Conservation (phyloP, 1,140 invertebrate species). For the Drosophila cardini region DNA sequence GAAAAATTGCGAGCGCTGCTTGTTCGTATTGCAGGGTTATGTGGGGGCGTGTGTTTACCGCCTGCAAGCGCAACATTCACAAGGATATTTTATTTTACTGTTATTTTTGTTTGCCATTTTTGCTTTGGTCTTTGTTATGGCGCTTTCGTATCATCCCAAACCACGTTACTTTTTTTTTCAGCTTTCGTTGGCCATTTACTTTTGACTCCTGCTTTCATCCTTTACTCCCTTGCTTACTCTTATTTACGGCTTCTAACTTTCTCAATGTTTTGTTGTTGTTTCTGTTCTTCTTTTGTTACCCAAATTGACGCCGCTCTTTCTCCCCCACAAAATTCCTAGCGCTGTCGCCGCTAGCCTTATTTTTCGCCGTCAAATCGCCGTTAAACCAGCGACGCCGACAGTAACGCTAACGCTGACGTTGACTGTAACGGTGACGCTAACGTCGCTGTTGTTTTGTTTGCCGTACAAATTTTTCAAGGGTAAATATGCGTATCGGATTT, state of each 20-base stretch:
- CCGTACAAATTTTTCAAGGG: constrained; percentile 63
- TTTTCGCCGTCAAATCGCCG: constrained; percentile 39
- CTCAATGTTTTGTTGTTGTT: constrained; percentile 16
- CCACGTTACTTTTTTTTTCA: not conserved
- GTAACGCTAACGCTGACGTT: constrained; percentile 2
- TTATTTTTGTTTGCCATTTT: constrained; percentile 52
- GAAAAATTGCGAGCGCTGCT: constrained; percentile 45
- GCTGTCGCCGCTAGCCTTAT: constrained; percentile 1
- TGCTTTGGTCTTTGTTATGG: constrained; percentile 41
- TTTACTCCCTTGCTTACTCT: constrained; percentile 51
- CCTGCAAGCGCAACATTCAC: constrained; percentile 72
- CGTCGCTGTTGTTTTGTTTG: constrained; percentile 21
- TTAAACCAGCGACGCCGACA: constrained; percentile 3
- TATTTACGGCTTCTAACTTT: constrained; percentile 16
- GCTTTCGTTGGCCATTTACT: constrained; percentile 41
- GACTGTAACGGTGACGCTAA: not conserved
- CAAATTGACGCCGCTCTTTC: constrained; percentile 14
- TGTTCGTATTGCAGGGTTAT: constrained; percentile 28
- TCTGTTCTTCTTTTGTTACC: constrained; percentile 27
- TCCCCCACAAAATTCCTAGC: not conserved
- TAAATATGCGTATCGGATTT: constrained; percentile 72
- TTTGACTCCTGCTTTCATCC: constrained; percentile 27
- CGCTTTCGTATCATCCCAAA: not conserved
- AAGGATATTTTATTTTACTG: constrained; percentile 78
- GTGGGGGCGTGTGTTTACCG: constrained; percentile 30